Conservation (phyloP, 2,888 invertebrate genomes). For the Baccha elongata region DNA sequence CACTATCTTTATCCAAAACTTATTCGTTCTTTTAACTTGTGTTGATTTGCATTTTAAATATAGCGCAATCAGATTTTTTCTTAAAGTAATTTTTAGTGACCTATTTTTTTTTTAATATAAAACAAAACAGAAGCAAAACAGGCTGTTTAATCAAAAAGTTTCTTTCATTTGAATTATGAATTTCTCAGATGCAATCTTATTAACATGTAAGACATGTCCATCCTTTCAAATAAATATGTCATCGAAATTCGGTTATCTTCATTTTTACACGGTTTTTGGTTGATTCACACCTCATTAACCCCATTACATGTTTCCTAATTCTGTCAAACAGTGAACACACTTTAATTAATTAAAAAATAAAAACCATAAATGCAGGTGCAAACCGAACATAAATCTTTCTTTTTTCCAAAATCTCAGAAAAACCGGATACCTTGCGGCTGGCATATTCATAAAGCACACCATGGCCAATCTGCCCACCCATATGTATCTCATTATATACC, state of each 20-base stretch:
- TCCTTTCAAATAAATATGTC: background rate
- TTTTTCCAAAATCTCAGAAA: conserved; percentile 6
- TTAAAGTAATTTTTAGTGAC: no score
- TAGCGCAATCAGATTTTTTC: no score
- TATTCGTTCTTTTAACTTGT: no score
- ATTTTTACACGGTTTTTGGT: background rate
- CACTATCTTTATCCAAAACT: no score
- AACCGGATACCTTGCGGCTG: conserved; percentile 48
- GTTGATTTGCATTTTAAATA: no score
- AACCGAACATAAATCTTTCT: conserved; percentile 30
- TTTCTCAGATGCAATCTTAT: background rate
- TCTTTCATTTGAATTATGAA: background rate
- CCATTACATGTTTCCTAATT: conserved; percentile 51
- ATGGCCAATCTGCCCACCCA: conserved; percentile 58
- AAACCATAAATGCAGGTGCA: conserved; percentile 50
- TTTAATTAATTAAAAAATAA: conserved; percentile 1
- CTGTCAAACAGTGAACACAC: conserved; percentile 14
- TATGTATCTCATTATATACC: conserved; percentile 54
- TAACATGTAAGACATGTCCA: background rate
- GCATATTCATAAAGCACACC: conserved; percentile 21
- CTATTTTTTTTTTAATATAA: no score
- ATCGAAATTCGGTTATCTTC: background rate
- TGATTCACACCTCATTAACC: conserved; percentile 65
- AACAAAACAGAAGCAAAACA: no score
- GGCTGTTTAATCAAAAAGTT: background rate